phyloP scores from a whole-genome alignment of 2,113 vertebrate genomes.

The Syrrhaptes paradoxus region DNA sequence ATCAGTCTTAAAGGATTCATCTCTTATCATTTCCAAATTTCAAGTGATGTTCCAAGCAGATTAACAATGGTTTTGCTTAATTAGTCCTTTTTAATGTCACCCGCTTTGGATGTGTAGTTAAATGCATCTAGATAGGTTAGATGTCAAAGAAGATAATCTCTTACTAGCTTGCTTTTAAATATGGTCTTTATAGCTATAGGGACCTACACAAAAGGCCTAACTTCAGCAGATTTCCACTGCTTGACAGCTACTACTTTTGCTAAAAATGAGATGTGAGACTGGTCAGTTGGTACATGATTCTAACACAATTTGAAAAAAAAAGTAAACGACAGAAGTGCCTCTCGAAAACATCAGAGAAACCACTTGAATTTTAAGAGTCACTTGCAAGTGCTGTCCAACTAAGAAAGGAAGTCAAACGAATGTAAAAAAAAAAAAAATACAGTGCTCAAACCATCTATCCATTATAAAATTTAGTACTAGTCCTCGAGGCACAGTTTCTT shows the following conservation, averaged over 20 bases:
- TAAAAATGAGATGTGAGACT: not conserved
- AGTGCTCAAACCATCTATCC: not conserved
- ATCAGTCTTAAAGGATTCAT: not conserved
- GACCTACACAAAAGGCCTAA: not conserved
- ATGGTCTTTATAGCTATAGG: not conserved
- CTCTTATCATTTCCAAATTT: constrained; percentile 16
- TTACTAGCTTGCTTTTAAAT: not conserved
- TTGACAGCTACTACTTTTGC: not conserved
- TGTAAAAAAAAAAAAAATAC: not conserved
- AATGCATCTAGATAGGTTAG: not conserved
- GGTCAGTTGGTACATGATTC: not conserved
- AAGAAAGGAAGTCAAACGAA: not conserved
- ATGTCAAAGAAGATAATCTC: not conserved
- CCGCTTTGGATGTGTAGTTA: not conserved
- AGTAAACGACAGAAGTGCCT: not conserved
- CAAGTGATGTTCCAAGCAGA: not conserved
- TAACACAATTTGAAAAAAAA: not conserved
- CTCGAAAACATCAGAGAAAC: not conserved
- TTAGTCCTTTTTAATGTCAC: not conserved
- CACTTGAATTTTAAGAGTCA: constrained; percentile 21
- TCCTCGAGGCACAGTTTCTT: not conserved
- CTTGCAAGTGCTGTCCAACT: not conserved
- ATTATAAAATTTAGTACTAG: not conserved
- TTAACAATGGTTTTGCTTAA: not conserved
- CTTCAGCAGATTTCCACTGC: not conserved